Evolutionary conservation across 1,140 invertebrate genomes (phyloP).

Genomic region (Drosophila setifemur): DNA sequence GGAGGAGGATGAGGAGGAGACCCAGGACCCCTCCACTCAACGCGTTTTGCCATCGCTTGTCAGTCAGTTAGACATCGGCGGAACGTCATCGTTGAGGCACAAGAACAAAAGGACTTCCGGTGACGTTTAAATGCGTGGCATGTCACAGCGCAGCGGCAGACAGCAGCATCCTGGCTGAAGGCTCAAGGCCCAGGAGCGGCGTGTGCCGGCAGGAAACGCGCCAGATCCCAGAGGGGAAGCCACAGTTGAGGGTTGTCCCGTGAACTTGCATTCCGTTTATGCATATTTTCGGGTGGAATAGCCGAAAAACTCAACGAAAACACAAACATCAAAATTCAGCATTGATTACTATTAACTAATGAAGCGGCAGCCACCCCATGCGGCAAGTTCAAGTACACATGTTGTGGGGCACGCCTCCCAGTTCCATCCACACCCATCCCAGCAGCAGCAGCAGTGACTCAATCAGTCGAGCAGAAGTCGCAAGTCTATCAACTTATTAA

Average conservation of each 20-base stretch:
- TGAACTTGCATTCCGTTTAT: slow-evolving; percentile 32
- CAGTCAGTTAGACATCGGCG: slow-evolving; percentile 35
- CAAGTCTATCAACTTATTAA: slow-evolving; percentile 81
- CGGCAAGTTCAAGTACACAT: slow-evolving; percentile 33
- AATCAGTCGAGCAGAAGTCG: slow-evolving; percentile 38
- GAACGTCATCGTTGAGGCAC: slow-evolving; percentile 55
- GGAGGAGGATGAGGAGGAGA: no score
- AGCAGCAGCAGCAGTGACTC: background rate
- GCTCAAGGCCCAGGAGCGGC: slow-evolving; percentile 16
- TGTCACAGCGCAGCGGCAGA: slow-evolving; percentile 71
- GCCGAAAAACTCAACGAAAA: background rate
- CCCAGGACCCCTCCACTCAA: slow-evolving; percentile 1
- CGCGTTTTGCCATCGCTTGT: slow-evolving; percentile 22
- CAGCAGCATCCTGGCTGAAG: slow-evolving; percentile 68
- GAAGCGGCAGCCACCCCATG: slow-evolving; percentile 29
- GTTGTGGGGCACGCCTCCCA: slow-evolving; percentile 29
- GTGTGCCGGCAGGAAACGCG: slow-evolving; percentile 36
- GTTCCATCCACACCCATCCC: background rate
- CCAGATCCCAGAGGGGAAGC: slow-evolving; percentile 34
- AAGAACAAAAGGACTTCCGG: slow-evolving; percentile 78
- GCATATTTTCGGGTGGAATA: slow-evolving; percentile 35
- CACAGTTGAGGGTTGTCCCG: slow-evolving; percentile 11
- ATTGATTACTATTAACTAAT: slow-evolving; percentile 47
- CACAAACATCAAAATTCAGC: slow-evolving; percentile 25
- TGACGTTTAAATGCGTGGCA: slow-evolving; percentile 79